Percentiles rank a stretch among this genome's conserved stretches.
Evolutionary conservation across 2,797 vertebrate species (phyloP).

Genomic region (Smutsia gigantea): DNA sequence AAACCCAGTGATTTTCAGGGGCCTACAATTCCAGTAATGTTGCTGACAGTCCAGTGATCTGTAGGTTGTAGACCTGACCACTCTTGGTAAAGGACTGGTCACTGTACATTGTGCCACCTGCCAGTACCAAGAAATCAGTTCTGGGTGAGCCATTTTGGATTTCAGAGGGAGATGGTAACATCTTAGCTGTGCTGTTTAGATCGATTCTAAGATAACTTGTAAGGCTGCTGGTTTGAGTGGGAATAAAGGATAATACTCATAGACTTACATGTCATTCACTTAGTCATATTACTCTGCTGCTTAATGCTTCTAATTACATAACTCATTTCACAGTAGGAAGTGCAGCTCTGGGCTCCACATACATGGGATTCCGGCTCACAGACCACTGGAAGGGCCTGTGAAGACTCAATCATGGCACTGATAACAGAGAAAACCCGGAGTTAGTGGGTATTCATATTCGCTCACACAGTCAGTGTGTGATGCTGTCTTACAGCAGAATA

Average conservation of each 20-base stretch:
- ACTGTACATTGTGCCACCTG: not conserved
- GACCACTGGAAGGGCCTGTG: not conserved
- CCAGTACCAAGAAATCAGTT: not conserved
- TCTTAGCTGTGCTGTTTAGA: not conserved
- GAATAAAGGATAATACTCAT: not conserved
- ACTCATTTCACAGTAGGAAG: not conserved
- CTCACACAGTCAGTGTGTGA: not conserved
- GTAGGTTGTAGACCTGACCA: not conserved
- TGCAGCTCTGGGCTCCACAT: not conserved
- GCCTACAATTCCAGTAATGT: not conserved
- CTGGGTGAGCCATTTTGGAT: not conserved
- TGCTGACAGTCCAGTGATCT: not conserved
- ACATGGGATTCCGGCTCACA: not conserved
- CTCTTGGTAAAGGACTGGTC: not conserved
- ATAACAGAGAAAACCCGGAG: not conserved
- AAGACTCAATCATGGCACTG: not conserved
- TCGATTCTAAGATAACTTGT: not conserved
- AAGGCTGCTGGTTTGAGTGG: not conserved
- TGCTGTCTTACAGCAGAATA: not conserved
- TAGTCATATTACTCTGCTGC: not conserved
- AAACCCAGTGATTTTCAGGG: not conserved
- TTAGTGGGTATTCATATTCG: too few relatives aligned
- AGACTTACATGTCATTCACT: not conserved
- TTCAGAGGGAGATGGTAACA: not conserved
- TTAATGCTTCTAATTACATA: not conserved